phyloP scores from a whole-genome alignment of 92 coral and sea anemone species.

The Desmophyllum pertusum region DNA sequence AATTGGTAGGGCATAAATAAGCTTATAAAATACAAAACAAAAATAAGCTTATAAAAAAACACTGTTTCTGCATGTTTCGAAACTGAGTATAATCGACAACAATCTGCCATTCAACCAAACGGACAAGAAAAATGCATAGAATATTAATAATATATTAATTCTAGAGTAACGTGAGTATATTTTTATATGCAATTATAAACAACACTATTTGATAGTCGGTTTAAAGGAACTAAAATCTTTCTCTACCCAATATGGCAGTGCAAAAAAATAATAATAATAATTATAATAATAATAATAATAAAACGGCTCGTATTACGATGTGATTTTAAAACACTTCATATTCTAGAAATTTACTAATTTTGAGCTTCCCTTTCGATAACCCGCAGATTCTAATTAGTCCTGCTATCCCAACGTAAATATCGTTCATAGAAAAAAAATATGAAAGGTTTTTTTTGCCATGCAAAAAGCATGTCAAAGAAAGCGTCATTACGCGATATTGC shows the following conservation, averaged over 20 bases:
- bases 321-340: not conserved
- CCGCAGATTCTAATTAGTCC: not conserved
- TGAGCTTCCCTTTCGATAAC: not conserved
- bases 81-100: too few species aligned
- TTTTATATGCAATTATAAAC: slow-evolving; percentile 12
- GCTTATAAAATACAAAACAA: too few species aligned
- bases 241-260: not conserved
- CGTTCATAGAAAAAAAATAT: too few species aligned
- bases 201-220: not conserved
- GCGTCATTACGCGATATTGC: not conserved
- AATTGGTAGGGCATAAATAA: not conserved
- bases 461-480: not conserved
- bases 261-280: not conserved
- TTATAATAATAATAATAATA: too few species aligned
- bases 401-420: slow-evolving; percentile 9
- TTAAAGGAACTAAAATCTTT: not conserved
- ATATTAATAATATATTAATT: not conserved
- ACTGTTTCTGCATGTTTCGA: not conserved
- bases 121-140: not conserved
- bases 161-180: slow-evolving; percentile 1
- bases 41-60: too few species aligned
- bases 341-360: not conserved
- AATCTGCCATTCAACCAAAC: too few species aligned
- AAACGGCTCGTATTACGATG: too few species aligned
- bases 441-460: not conserved